These are phyloP conservation scores for Aspiorhynchus laticeps DNA, from an alignment of 2,113 vertebrate genomes.

Conservation along the genomic window DNA sequence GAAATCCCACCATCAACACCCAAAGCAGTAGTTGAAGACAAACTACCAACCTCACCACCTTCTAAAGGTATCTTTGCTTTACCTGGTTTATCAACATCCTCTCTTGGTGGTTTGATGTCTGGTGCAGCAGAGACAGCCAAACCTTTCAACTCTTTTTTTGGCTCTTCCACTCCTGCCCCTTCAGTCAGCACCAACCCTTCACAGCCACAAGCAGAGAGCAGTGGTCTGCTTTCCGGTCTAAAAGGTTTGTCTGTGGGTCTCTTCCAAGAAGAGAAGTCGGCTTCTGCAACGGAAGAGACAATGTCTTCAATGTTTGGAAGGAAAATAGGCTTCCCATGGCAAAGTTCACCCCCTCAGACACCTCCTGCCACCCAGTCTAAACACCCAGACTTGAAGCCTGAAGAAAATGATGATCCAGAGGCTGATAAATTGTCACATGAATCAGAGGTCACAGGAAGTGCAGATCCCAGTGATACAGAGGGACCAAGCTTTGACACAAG, in stretches of 20 bases:
- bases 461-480: constrained; percentile 71
- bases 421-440: constrained; percentile 60
- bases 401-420: constrained; percentile 51
- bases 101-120: constrained; percentile 80
- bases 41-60: constrained; percentile 46
- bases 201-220: constrained; percentile 65
- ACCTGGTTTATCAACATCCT: constrained; percentile 72
- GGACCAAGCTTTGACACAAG: constrained; percentile 58
- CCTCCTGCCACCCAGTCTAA: constrained; percentile 52
- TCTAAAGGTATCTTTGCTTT: constrained; percentile 77
- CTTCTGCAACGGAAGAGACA: constrained; percentile 65
- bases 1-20: constrained; percentile 26
- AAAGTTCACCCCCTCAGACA: constrained; percentile 68
- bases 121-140: constrained; percentile 73
- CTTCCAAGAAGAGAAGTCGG: constrained; percentile 81
- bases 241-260: constrained; percentile 84
- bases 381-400: constrained; percentile 55
- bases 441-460: constrained; percentile 68
- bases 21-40: constrained; percentile 28
- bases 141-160: constrained; percentile 83
- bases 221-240: constrained; percentile 83
- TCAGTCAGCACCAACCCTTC: constrained; percentile 55
- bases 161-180: constrained; percentile 68
- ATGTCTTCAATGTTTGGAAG: constrained; percentile 77
- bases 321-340: constrained; percentile 82